A percentile compares a stretch with the other conserved stretches of the same genome.
Conservation (phyloP, 2,888 invertebrate genomes). For the Druceiella hillmani region DNA sequence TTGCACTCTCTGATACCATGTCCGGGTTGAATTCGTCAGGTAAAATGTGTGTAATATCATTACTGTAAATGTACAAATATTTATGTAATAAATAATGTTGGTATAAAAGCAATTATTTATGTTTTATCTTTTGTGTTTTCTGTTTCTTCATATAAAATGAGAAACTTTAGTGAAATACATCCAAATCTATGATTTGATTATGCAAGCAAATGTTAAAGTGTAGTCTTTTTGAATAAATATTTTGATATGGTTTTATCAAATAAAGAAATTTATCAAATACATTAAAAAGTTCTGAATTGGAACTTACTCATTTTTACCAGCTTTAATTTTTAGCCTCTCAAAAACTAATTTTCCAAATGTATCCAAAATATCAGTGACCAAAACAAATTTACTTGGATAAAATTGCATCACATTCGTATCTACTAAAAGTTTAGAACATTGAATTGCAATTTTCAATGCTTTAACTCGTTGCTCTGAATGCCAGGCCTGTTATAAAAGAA, state of each 20-base stretch:
- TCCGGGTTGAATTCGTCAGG: slow-evolving; percentile 61
- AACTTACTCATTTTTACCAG: slow-evolving; percentile 53
- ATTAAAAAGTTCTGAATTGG: too few relatives aligned
- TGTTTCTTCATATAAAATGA: too few relatives aligned
- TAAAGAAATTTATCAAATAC: too few relatives aligned
- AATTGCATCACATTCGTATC: slow-evolving; percentile 89
- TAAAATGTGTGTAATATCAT: slow-evolving; percentile 4
- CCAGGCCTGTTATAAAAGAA: slow-evolving; percentile 74
- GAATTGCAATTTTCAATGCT: slow-evolving; percentile 94
- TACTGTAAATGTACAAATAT: slow-evolving; percentile 8
- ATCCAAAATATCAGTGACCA: slow-evolving; percentile 93
- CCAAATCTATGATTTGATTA: too few relatives aligned
- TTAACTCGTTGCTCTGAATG: slow-evolving; percentile 90
- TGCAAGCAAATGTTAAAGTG: too few relatives aligned
- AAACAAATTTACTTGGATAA: slow-evolving; percentile 97
- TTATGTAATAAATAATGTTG: too few relatives aligned
- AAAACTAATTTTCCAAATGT: slow-evolving; percentile 90
- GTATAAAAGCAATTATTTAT: too few relatives aligned
- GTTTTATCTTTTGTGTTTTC: too few relatives aligned
- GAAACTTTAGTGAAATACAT: too few relatives aligned
- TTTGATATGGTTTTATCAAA: too few relatives aligned
- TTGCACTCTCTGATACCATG: slow-evolving; percentile 78
- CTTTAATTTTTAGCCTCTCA: slow-evolving; percentile 74
- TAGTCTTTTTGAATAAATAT: too few relatives aligned
- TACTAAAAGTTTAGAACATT: slow-evolving; percentile 89